Base-by-base conservation (phyloP, 2,797 vertebrate genomes). In the Protosalanx chinensis region DNA sequence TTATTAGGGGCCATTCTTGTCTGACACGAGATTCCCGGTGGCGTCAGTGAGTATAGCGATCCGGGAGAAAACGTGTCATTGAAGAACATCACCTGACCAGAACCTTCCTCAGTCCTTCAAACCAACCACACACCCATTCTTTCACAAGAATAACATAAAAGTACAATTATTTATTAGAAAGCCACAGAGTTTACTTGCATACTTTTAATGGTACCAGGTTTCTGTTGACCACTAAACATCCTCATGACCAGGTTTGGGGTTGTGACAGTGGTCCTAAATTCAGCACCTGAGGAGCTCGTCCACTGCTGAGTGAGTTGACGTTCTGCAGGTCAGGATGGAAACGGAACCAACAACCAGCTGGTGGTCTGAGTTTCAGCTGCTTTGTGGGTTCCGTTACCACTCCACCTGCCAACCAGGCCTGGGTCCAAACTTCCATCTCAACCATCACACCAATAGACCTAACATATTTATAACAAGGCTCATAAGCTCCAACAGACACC, bases 21-120 rank as follows among this genome's bases (percentile, higher is more conserved):
- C 92, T 94, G 96, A 98, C 95, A 97, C 95, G 95, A 93, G 90
- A 93, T 95, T 95, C 97, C 96, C 95, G 95, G 95, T 95, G 96
- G 93, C 94, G 76, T 83, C 76, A 75, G 71, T 73, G 70, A 86
- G 64, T 81, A 83, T 91, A 41, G 94, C 96, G 94, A 96, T 97
- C 95, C 95, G 95, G 95, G 97, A 98, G 95, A 98, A 96, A 98
- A 96, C 96, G 96, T 98, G 96, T 98, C 96, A 98, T 98, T 96
- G 89, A 93, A 91, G 94, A 96, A 94, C 92, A 76, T 72, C 92
- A 87, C 91, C 72, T 41, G 2, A 56, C 35, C 37, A 58, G 32
- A 5, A n/a, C 51, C 18, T 56, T n/a, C 18, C 15, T n/a, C 51
- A 13, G 10, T 13, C 41, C 41, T 12, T 46, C 41, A 12, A 12